A percentile compares a stretch with the other conserved stretches of the same genome.
phyloP scores from a whole-genome alignment of 2,113 vertebrate species.

The Cisticola juncidis region DNA sequence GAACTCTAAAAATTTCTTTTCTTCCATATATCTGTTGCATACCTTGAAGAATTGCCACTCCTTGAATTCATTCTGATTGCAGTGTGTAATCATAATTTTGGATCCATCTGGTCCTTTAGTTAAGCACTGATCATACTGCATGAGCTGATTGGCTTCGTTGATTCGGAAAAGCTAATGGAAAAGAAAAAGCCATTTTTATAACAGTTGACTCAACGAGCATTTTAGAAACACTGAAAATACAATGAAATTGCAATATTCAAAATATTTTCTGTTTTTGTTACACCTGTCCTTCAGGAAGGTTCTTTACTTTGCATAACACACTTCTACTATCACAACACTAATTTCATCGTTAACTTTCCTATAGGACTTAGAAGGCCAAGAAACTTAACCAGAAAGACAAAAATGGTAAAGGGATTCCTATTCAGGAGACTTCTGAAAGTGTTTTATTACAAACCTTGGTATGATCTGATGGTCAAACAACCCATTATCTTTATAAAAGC shows the following conservation, averaged over 20 bases:
- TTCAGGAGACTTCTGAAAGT: background rate
- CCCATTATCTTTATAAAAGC: background rate
- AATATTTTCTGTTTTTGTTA: background rate
- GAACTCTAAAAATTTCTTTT: background rate
- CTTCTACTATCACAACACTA: background rate
- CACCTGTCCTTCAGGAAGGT: background rate
- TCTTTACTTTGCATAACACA: background rate
- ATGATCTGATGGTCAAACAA: background rate
- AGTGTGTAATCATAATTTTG: constrained; percentile 89
- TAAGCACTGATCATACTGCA: constrained; percentile 98
- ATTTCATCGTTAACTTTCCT: background rate
- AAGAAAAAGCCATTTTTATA: background rate
- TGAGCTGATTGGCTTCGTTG: constrained; percentile 95
- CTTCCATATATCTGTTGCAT: background rate
- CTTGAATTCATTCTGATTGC: constrained; percentile 87
- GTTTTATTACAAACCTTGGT: background rate
- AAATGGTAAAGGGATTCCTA: background rate
- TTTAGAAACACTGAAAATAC: background rate
- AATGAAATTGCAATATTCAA: background rate
- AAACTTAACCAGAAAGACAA: background rate
- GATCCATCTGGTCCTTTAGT: constrained; percentile 84
- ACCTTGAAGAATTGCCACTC: constrained; percentile 99
- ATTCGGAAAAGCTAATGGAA: constrained; percentile 90
- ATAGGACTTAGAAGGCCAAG: background rate
- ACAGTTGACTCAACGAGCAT: background rate